Evolutionary conservation across 1,140 invertebrate genomes (phyloP), one percentile per base, ranked within the genome.

Genomic region (Drosophila ohnishii): DNA sequence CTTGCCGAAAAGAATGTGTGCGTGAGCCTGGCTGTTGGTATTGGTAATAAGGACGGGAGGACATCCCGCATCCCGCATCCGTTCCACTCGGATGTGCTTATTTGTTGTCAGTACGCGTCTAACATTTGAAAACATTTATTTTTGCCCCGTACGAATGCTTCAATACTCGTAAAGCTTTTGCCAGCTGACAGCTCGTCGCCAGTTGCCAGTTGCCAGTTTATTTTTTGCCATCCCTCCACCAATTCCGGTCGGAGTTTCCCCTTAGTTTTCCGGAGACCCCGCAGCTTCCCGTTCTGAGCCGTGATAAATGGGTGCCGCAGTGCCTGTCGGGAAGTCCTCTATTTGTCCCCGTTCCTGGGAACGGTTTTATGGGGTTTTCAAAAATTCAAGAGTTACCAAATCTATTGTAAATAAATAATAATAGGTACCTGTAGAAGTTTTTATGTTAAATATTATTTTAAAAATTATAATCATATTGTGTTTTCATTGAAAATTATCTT

Each of bases 41-140:
- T 57, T 35, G 48, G 61, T 42, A 35, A 28, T 19, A 34, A 35
- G 50, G 67, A 45, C 8, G 59, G 60, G 16, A 47, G 61, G 47
- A 58, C 50, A 53, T 30, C 48, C 34, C 30, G 30, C 30, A 25
- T 19, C 13, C 30, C 14, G 48, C 48, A 53, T 53, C 25, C 19
- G 10, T 64, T 16, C 40, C 47, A 64, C 44, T 65, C 59, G 64
- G 56, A 64, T 80, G 71, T 76, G 70, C 83, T 86, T 86, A 86
- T 87, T 86, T 86, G 83, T 86, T 87, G 83, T 86, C 83, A 87
- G 83, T 83, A 77, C 84, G 83, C 83, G 83, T 87, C 83, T 88
- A 87, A 87, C 84, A 87, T 87, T 88, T 84, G 83, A 87, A 87
- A 87, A 87, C 80, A 87, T 87, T 87, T 87, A 84, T 87, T 87